phyloP scores from a whole-genome alignment of 2,113 vertebrate species.

The Hydrochoerus hydrochaeris region DNA sequence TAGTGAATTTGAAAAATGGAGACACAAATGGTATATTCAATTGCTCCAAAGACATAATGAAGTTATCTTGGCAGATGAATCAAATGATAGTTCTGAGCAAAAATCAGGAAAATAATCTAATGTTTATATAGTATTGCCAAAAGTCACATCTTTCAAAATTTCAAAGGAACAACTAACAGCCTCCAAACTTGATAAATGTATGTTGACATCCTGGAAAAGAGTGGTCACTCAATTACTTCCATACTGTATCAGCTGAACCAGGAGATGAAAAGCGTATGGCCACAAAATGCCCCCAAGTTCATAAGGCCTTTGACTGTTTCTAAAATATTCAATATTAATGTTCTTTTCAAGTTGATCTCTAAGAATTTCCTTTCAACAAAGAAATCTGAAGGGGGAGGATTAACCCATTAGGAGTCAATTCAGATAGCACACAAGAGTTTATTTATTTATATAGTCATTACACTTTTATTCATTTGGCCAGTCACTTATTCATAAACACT shows the following conservation, averaged over 20 bases:
- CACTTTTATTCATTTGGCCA: not conserved
- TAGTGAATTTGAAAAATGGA: slow-evolving; percentile 62
- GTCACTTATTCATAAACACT: slow-evolving; percentile 4
- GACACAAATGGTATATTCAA: slow-evolving; percentile 59
- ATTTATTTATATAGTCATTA: not conserved
- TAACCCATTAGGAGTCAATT: slow-evolving; percentile 41
- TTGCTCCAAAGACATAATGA: slow-evolving; percentile 69
- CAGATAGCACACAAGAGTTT: not conserved
- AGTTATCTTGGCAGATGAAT: slow-evolving; percentile 78
- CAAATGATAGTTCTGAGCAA: slow-evolving; percentile 68
- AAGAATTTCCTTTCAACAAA: slow-evolving; percentile 68
- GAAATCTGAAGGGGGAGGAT: slow-evolving; percentile 24
- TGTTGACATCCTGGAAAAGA: slow-evolving; percentile 76
- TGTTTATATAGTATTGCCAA: slow-evolving; percentile 72
- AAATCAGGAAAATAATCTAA: slow-evolving; percentile 70
- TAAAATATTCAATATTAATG: slow-evolving; percentile 78
- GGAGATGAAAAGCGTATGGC: slow-evolving; percentile 80
- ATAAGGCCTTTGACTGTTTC: slow-evolving; percentile 66
- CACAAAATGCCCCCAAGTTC: slow-evolving; percentile 75
- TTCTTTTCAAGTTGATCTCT: slow-evolving; percentile 55
- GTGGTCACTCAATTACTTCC: slow-evolving; percentile 75
- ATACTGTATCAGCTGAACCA: slow-evolving; percentile 70
- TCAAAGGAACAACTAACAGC: slow-evolving; percentile 69
- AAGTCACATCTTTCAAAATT: slow-evolving; percentile 80
- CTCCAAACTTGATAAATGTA: slow-evolving; percentile 75